These are phyloP conservation scores for Channallabes apus DNA, from an alignment of 2,797 vertebrate genomes.

Conservation along the genomic window DNA sequence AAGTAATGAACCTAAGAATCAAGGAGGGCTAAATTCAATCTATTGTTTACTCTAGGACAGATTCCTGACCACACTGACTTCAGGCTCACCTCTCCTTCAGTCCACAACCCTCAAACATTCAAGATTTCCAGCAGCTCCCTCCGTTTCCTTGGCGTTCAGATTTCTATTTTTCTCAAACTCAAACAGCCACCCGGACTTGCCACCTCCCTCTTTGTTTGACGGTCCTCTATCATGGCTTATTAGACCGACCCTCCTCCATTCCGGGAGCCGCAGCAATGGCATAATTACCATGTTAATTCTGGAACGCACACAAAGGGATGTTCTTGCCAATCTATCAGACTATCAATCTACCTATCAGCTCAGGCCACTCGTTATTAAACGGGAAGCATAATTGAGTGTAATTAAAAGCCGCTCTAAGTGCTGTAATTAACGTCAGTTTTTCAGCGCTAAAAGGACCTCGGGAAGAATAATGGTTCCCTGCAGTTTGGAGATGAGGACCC, in stretches of 20 bases:
- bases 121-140: not conserved
- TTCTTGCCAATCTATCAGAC: constrained; percentile 67
- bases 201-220: not conserved
- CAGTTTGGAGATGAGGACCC: constrained; percentile 61
- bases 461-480: constrained; percentile 65
- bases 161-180: not conserved
- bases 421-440: constrained; percentile 81
- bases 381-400: constrained; percentile 73
- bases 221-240: not conserved
- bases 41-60: not conserved
- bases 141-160: not conserved
- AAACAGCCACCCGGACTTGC: constrained; percentile 13
- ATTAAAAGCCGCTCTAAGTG: constrained; percentile 76
- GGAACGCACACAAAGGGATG: constrained; percentile 66
- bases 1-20: not conserved
- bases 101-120: not conserved
- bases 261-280: constrained; percentile 64
- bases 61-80: constrained; percentile 21
- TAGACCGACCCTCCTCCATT: constrained; percentile 21
- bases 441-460: constrained; percentile 65
- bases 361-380: constrained; percentile 71
- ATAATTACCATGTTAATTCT: constrained; percentile 75
- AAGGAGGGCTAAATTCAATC: constrained; percentile 15
- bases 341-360: constrained; percentile 78
- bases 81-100: not conserved